Evolutionary conservation across 2,113 vertebrate genomes (phyloP), one percentile per base, ranked within the genome.

Genomic region (Bubo blakistoni): DNA sequence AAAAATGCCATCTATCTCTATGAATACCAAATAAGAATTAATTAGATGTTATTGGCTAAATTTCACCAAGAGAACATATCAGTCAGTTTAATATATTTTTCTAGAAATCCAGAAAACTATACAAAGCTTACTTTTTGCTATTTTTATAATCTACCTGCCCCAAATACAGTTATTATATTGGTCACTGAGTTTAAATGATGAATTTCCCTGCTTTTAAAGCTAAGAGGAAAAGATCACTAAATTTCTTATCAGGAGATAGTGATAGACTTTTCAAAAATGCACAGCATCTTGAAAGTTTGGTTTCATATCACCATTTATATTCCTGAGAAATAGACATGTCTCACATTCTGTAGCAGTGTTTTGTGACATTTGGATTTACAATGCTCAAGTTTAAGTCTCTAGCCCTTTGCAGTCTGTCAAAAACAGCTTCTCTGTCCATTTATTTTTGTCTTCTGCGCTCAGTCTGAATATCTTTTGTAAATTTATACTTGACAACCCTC

Each of bases 381-480:
- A 77, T 98, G 98, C 97, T 98, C 98, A 98, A 98, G 97, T 93
- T 98, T 98, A 98, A 98, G 98, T 97, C 98, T 98, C 98, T 92
- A 98, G 98, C 97, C 97, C 96, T 97, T 98, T 97, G 97, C 98
- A 98, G 98, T 98, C 98, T 98, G 98, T 98, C 98, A 98, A 97
- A 98, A 98, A 84, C 96, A 97, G 98, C 98, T 98, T 98, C 98
- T 97, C 94, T 96, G 95, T 98, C 97, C 98, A 98, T 98, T 98
- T 98, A 98, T 98, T 98, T 98, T 98, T 98, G 98, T 98, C 98
- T 98, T 98, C 97, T 97, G 97, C 52, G 95, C 98, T 98, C 98
- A 97, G 98, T 98, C 97, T 98, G 98, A 98, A 98, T 98, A 98
- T 98, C 97, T 98, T 98, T 98, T 98, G 98, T 98, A 98, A 98